phyloP scores from a whole-genome alignment of 2,888 invertebrate genomes.

The Spicauda simplicius region DNA sequence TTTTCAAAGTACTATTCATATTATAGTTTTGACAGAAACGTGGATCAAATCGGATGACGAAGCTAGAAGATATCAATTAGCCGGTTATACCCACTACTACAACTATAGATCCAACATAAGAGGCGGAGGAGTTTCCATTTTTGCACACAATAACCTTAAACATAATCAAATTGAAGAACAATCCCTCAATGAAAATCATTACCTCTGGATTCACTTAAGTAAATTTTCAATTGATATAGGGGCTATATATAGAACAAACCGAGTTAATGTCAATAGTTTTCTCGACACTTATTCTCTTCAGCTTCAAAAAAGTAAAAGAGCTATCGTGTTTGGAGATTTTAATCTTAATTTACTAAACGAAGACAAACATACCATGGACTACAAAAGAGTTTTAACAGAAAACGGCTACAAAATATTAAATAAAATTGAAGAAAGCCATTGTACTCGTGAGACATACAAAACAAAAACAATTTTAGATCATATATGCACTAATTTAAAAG shows the following conservation, averaged over 20 bases:
- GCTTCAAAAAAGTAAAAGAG: slow-evolving; percentile 15
- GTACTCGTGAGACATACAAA: slow-evolving; percentile 30
- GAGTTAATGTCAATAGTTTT: slow-evolving; percentile 18
- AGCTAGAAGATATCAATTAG: slow-evolving; percentile 9
- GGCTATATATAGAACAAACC: slow-evolving; percentile 33
- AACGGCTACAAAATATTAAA: slow-evolving; percentile 32
- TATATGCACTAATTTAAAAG: slow-evolving; percentile 31
- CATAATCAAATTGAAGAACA: slow-evolving; percentile 1
- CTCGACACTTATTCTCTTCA: slow-evolving; percentile 20
- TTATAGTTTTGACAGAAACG: slow-evolving; percentile 25
- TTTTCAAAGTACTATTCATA: not conserved
- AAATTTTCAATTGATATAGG: slow-evolving; percentile 33
- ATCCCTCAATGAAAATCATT: slow-evolving; percentile 20
- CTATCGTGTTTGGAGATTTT: too few species aligned
- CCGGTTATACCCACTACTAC: slow-evolving; percentile 25
- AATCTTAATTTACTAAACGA: slow-evolving; percentile 24
- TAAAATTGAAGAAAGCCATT: slow-evolving; percentile 27
- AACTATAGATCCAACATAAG: not conserved
- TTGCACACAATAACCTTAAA: slow-evolving; percentile 15
- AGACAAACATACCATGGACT: slow-evolving; percentile 9
- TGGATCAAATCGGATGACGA: slow-evolving; percentile 30
- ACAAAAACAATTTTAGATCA: slow-evolving; percentile 34
- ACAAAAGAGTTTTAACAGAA: slow-evolving; percentile 27
- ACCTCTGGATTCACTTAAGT: slow-evolving; percentile 27
- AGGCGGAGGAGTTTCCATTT: slow-evolving; percentile 34